These are phyloP conservation scores for Heteromormyrus szaboi DNA, from an alignment of 2,797 vertebrate species.

Conservation along the genomic window DNA sequence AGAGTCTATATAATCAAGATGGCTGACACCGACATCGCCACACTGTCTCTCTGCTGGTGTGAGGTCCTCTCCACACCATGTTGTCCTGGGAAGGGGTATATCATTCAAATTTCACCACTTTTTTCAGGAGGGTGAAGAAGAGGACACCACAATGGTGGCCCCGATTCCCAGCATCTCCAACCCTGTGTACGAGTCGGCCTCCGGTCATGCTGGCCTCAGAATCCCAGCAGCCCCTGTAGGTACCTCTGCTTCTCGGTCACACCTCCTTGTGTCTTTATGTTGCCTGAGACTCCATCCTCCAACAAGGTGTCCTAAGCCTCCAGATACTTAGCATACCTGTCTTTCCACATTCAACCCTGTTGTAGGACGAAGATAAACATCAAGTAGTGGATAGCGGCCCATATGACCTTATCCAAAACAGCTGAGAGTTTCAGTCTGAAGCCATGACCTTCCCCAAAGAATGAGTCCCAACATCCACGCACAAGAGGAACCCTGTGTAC, in stretches of 20 bases:
- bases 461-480: background rate
- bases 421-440: conserved; percentile 25
- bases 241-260: background rate
- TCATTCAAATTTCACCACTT: background rate
- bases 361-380: conserved; percentile 58
- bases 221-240: background rate
- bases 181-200: conserved; percentile 67
- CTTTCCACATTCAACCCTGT: background rate
- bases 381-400: conserved; percentile 55
- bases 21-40: background rate
- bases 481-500: background rate
- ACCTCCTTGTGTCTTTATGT: background rate
- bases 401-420: conserved; percentile 56
- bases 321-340: background rate
- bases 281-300: background rate
- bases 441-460: background rate
- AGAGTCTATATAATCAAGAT: background rate
- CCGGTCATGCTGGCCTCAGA: conserved; percentile 14
- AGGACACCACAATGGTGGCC: conserved; percentile 42
- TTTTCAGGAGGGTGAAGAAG: conserved; percentile 67
- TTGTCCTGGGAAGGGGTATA: background rate
- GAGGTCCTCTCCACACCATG: background rate
- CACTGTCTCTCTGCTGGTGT: conserved; percentile 20
- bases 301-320: background rate
- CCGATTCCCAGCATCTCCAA: conserved; percentile 67